Evolutionary conservation across 2,113 vertebrate species (phyloP), one percentile per base, ranked within the genome.

Genomic region (Gallinago media): DNA sequence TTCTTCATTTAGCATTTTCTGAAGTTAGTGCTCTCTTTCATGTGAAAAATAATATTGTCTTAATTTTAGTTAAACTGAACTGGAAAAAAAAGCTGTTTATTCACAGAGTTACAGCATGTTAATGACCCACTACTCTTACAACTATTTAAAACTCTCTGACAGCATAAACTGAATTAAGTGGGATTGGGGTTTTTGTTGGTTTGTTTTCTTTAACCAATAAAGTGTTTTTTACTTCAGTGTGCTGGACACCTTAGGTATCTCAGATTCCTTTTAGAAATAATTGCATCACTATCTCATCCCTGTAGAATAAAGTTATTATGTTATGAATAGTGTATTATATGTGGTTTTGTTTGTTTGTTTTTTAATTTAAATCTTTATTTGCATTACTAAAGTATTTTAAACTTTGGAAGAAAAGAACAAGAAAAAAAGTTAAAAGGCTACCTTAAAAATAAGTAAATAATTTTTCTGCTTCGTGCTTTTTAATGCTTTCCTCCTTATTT

Each of bases 271-370:
- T 42, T 23, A 5, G 36, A 59, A 70, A 38, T 23, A 6, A n/a
- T 52, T 63, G 26, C 2, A 0, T 56, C 8, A 3, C 32, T 70
- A 26, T 54, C 42, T 62, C 23, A 56, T 4, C 42, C 0, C 0
- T 76, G 44, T 63, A 44, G 38, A 31, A 26, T 22, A 36, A 29
- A n/a, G 50, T 49, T 67, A 52, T 2, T 52, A 20, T 9, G 3
- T 52, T 32, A 13, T 31, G 17, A 58, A 8, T 49, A 38, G 8
- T 0, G 2, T 47, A 26, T 61, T 0, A 7, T 22, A 42, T 36
- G 4, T 47, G 20, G 46, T 47, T 47, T 47, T 47, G 46, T 47
- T 36, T 26, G 22, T 61, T 36, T 36, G 9, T 6, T 36, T 36
- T 16, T 58, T 61, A 15, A 17, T 71, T 47, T 15, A 42, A 8